Conservation (phyloP, 2,888 invertebrate genomes). For the Torymus aiolomorphi region DNA sequence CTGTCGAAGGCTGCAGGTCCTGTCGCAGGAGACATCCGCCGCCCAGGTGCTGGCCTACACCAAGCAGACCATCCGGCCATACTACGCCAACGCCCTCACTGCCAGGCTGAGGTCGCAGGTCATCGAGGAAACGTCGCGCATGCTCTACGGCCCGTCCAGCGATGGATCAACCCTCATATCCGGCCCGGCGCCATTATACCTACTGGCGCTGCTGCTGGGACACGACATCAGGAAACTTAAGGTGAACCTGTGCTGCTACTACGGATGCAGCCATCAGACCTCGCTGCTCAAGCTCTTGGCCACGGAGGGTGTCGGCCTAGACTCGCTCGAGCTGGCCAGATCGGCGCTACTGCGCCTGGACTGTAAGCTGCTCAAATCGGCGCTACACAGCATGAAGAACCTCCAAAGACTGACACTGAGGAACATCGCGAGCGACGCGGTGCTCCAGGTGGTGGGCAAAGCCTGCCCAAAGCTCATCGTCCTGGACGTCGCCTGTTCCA, state of each 20-base stretch:
- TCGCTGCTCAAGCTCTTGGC: conserved; percentile 73
- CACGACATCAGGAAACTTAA: conserved; percentile 73
- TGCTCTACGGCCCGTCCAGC: conserved; percentile 71
- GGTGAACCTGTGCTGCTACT: conserved; percentile 76
- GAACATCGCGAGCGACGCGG: conserved; percentile 74
- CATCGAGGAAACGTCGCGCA: conserved; percentile 72
- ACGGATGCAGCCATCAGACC: conserved; percentile 76
- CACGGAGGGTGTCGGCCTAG: conserved; percentile 72
- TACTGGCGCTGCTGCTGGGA: conserved; percentile 73
- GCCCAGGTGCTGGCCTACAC: conserved; percentile 71
- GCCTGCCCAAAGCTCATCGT: conserved; percentile 72
- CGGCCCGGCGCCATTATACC: conserved; percentile 73
- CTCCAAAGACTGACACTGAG: conserved; percentile 72
- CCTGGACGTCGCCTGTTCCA: conserved; percentile 74
- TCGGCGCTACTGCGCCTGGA: conserved; percentile 74
- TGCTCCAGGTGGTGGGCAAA: conserved; percentile 73
- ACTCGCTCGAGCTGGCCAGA: conserved; percentile 72
- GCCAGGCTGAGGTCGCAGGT: conserved; percentile 71
- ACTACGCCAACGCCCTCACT: conserved; percentile 73
- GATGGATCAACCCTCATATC: conserved; percentile 72
- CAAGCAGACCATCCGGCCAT: conserved; percentile 72
- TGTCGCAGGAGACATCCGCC: conserved; percentile 73
- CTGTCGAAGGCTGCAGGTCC: conserved; percentile 73
- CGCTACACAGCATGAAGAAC: conserved; percentile 71
- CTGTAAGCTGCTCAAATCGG: conserved; percentile 71